Evolutionary conservation across 2,113 vertebrate species (phyloP).

Genomic region (Sciurus niger): DNA sequence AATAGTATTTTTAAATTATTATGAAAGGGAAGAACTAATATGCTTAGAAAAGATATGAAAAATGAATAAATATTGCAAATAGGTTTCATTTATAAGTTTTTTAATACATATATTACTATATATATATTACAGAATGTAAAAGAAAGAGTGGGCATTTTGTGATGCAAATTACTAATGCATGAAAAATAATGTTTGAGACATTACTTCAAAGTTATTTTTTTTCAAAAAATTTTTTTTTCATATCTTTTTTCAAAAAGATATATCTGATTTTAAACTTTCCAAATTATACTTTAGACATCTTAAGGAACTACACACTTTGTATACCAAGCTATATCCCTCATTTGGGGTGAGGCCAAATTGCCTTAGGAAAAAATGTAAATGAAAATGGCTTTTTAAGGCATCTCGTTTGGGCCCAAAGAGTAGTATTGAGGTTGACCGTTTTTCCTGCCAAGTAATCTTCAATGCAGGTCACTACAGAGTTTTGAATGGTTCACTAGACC

Average conservation of each 20-base stretch:
- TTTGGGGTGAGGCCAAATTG: not conserved
- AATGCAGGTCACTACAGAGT: not conserved
- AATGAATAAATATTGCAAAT: constrained; percentile 6
- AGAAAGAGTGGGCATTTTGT: not conserved
- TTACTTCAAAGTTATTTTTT: not conserved
- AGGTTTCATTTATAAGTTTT: not conserved
- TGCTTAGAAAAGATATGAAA: constrained; percentile 32
- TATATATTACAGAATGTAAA: not conserved
- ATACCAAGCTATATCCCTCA: not conserved
- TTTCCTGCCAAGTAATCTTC: not conserved
- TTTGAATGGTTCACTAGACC: not conserved
- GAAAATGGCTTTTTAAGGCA: not conserved
- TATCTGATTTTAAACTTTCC: constrained; percentile 2
- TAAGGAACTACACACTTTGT: constrained; percentile 9
- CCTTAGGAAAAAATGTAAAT: not conserved
- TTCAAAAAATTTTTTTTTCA: not conserved
- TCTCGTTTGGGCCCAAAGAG: not conserved
- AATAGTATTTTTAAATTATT: constrained; percentile 65
- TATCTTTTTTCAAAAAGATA: not conserved
- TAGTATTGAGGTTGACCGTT: not conserved
- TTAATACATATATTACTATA: not conserved
- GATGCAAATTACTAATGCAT: not conserved
- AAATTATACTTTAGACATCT: not conserved
- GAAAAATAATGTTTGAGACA: not conserved
- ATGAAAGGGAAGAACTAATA: constrained; percentile 57